A percentile compares a stretch with the other conserved stretches of the same genome.
These are phyloP conservation scores for Hydroisotoma schaefferi DNA, from an alignment of 2,888 invertebrate genomes.

Conservation along the genomic window DNA sequence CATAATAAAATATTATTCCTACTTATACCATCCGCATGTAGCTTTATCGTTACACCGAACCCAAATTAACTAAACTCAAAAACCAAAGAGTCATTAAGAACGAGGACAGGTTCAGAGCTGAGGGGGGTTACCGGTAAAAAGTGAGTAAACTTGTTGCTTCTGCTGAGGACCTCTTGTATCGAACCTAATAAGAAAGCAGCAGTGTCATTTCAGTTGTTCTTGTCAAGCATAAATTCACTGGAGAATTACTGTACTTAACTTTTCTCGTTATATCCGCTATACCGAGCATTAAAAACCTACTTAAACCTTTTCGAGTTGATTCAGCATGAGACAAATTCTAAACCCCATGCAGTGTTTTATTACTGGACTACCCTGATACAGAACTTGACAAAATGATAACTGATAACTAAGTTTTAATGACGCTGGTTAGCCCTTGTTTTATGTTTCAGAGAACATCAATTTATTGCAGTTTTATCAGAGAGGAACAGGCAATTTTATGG, in stretches of 20 bases:
- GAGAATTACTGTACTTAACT: no score
- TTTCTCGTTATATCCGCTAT: no score
- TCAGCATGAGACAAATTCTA: neutral
- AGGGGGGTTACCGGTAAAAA: neutral
- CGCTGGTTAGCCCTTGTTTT: slow-evolving; percentile 1
- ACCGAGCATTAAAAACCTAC: no score
- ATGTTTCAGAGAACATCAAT: neutral
- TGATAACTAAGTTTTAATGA: neutral
- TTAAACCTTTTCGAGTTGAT: neutral
- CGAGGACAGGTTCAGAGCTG: slow-evolving; percentile 6
- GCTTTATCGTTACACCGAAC: no score
- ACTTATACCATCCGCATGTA: no score
- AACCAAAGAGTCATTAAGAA: slow-evolving; percentile 3
- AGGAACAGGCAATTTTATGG: neutral
- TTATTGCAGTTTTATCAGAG: slow-evolving; percentile 2
- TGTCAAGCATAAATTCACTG: neutral
- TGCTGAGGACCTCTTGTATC: neutral
- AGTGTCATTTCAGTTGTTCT: neutral
- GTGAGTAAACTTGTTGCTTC: neutral
- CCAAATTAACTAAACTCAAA: no score
- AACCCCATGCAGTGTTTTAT: slow-evolving; percentile 7
- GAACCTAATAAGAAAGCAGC: neutral
- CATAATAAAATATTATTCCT: no score
- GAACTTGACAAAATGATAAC: neutral
- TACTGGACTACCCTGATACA: slow-evolving; percentile 3